Evolutionary conservation across 1,140 invertebrate genomes (phyloP).

Genomic region (Holotrichia oblita): DNA sequence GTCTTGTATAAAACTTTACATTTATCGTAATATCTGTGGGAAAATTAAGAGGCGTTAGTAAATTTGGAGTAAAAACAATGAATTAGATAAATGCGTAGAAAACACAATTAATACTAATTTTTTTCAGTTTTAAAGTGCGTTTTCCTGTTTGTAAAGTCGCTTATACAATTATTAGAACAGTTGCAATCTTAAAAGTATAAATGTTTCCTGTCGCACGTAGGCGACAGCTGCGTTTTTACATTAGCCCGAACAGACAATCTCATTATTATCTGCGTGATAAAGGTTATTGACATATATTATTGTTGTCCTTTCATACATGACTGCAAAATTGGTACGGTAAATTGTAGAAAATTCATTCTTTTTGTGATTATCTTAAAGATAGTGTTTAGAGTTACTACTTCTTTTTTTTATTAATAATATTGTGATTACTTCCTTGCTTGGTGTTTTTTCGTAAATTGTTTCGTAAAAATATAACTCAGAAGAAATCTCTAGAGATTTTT

Average conservation of each 20-base stretch:
- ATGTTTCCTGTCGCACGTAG: neutral
- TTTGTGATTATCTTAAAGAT: neutral
- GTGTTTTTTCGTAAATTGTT: no score
- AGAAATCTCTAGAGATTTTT: no score
- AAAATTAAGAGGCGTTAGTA: no score
- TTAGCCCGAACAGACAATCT: neutral
- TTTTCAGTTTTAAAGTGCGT: neutral
- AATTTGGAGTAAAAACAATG: neutral
- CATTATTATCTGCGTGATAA: constrained; percentile 1
- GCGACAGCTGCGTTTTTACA: neutral
- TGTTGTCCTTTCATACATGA: neutral
- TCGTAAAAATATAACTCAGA: no score
- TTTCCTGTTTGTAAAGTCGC: neutral
- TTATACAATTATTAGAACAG: neutral
- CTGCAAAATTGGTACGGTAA: neutral
- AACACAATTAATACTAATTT: constrained; percentile 27
- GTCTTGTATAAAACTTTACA: no score
- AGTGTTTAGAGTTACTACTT: no score
- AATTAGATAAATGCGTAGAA: constrained; percentile 19
- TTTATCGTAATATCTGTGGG: no score
- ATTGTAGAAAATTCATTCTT: neutral
- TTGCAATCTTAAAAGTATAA: neutral
- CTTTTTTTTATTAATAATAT: no score
- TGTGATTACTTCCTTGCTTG: no score
- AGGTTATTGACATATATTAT: constrained; percentile 10